Evolutionary conservation across 2,888 invertebrate species (phyloP).

Genomic region (Dione vanillae): DNA sequence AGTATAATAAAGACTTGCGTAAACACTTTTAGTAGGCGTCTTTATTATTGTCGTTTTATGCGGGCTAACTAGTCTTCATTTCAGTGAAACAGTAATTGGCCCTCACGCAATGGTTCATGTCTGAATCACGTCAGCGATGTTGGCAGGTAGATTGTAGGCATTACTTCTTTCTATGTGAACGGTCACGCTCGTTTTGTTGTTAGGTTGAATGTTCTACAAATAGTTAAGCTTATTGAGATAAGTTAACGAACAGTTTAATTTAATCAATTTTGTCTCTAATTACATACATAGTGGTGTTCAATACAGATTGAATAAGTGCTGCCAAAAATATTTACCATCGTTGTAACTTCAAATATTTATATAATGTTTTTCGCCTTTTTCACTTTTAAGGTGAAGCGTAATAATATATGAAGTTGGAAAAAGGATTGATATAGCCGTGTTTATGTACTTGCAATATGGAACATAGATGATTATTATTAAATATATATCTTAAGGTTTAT

Average conservation of each 20-base stretch:
- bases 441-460: too few species aligned
- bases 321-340: too few species aligned
- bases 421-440: too few species aligned
- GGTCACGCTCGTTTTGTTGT: slow-evolving; percentile 29
- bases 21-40: background rate
- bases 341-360: too few species aligned
- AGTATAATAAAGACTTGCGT: background rate
- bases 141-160: slow-evolving; percentile 40
- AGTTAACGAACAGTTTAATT: background rate
- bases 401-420: too few species aligned
- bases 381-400: too few species aligned
- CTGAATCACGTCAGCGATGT: slow-evolving; percentile 42
- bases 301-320: background rate
- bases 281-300: background rate
- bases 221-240: background rate
- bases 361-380: too few species aligned
- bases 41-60: background rate
- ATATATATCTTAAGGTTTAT: too few species aligned
- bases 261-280: background rate
- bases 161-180: slow-evolving; percentile 31
- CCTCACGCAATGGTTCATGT: slow-evolving; percentile 63
- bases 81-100: slow-evolving; percentile 51
- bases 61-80: slow-evolving; percentile 16
- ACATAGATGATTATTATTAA: too few species aligned
- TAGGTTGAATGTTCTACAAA: background rate